Evolutionary conservation across 2,113 vertebrate genomes (phyloP).

Genomic region (Eublepharis macularius): DNA sequence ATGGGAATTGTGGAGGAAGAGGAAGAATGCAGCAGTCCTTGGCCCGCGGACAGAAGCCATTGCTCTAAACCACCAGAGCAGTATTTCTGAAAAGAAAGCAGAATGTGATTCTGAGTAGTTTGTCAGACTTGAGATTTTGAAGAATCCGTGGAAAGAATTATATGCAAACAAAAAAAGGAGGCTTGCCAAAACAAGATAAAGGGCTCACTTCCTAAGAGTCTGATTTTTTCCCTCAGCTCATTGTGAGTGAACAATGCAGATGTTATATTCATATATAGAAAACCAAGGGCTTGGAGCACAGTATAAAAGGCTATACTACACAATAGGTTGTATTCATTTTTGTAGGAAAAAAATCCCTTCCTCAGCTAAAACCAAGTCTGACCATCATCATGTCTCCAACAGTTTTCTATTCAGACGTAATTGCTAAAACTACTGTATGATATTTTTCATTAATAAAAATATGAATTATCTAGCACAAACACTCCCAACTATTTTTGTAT

Average conservation of each 20-base stretch:
- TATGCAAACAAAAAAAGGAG: background rate
- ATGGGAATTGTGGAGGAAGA: conserved; percentile 8
- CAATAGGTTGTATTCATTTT: conserved; percentile 14
- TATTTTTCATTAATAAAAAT: background rate
- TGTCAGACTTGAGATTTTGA: conserved; percentile 20
- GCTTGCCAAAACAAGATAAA: conserved; percentile 10
- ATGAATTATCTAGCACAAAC: background rate
- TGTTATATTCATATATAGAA: conserved; percentile 23
- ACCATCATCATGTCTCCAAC: background rate
- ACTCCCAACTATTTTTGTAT: no score
- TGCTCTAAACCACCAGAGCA: background rate
- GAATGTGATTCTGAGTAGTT: background rate
- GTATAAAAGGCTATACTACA: background rate
- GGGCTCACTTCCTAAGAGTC: conserved; percentile 29
- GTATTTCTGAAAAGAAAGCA: background rate
- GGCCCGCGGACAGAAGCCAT: background rate
- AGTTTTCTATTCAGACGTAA: conserved; percentile 29
- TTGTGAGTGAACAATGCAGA: conserved; percentile 27
- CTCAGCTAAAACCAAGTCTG: background rate
- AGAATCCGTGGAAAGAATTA: conserved; percentile 33
- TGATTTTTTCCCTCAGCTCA: conserved; percentile 4
- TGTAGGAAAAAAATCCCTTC: background rate
- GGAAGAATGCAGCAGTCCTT: background rate
- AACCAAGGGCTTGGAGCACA: background rate
- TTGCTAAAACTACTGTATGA: background rate